Conservation (phyloP, 2,797 vertebrate species). For the Neomorphus geoffroyi region DNA sequence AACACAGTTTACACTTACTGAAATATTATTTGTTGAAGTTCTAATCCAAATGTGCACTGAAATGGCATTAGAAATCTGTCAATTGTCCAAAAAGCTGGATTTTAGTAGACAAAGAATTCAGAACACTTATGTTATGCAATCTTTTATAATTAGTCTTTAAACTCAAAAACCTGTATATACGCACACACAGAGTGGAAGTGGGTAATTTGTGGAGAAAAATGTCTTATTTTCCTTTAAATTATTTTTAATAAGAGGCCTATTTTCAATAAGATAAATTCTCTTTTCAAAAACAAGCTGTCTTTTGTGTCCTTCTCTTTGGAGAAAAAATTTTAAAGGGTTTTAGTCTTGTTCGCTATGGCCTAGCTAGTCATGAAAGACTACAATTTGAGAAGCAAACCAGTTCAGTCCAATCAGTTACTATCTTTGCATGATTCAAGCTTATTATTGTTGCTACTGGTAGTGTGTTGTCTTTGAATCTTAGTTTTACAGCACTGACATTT, state of each 20-base stretch:
- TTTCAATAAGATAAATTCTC: background rate
- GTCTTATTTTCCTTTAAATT: background rate
- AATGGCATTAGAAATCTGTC: background rate
- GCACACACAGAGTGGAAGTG: background rate
- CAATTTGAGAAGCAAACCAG: background rate
- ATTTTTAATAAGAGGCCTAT: background rate
- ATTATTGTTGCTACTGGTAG: background rate
- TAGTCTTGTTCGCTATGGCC: background rate
- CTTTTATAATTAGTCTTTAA: background rate
- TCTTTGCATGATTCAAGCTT: background rate
- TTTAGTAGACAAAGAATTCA: slow-evolving; percentile 20
- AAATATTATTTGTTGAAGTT: background rate
- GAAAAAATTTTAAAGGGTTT: background rate
- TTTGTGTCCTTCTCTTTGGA: background rate
- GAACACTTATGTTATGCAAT: slow-evolving; percentile 1
- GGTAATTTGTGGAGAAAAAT: background rate
- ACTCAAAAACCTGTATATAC: background rate
- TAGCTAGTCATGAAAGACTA: background rate
- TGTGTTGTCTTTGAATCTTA: background rate
- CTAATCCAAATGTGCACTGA: background rate
- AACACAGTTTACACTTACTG: background rate
- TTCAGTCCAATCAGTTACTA: background rate
- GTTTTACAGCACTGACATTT: background rate
- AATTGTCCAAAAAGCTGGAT: slow-evolving; percentile 5
- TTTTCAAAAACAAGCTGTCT: background rate